Evolutionary conservation across 2,113 vertebrate species (phyloP), one percentile per base, ranked within the genome.

Genomic region (Nanorana parkeri): DNA sequence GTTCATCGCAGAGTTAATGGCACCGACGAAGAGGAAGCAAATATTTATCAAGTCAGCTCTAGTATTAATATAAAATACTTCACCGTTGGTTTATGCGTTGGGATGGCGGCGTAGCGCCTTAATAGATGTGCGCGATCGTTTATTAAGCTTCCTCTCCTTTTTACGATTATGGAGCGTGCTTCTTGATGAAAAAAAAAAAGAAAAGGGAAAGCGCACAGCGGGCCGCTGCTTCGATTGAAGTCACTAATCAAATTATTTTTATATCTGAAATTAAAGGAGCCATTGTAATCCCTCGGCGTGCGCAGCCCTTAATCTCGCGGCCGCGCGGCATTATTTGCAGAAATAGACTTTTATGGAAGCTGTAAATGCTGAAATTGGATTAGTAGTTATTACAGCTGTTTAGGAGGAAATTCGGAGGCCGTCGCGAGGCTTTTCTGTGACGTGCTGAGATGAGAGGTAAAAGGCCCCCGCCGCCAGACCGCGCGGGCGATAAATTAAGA

Each of bases 201-300:
- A 60, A 60, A 58, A 68, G n/a, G 16, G 26, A 21, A 52, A 24
- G 21, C 17, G 5, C 68, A 54, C 78, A 29, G 68, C 78, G 26
- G 26, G 78, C 23, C 19, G 24, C 67, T 3, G 41, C 32, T 28
- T 29, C 78, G 28, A 81, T 72, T 72, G 58, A 64, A 81, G 68
- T 24, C 68, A 81, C 78, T 81, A 81, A 81, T 81, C 78, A 81
- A 72, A 81, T 81, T 72, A 81, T 81, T 81, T 80, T 72, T 81
- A 72, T 72, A 81, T 81, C 56, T 63, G 56, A 72, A 81, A 81
- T 81, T 63, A 81, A 72, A 72, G 68, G 68, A 17, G 68, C 24
- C 19, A n/a, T 71, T 80, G 78, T 80, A 80, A 69, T 71, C 55
- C 78, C 67, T 55, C 67, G 4, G 68, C 56, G 58, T 28, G 68